A percentile compares a stretch with the other conserved stretches of the same genome.
Evolutionary conservation across 2,888 invertebrate species (phyloP).

Genomic region (Troides aeacus): DNA sequence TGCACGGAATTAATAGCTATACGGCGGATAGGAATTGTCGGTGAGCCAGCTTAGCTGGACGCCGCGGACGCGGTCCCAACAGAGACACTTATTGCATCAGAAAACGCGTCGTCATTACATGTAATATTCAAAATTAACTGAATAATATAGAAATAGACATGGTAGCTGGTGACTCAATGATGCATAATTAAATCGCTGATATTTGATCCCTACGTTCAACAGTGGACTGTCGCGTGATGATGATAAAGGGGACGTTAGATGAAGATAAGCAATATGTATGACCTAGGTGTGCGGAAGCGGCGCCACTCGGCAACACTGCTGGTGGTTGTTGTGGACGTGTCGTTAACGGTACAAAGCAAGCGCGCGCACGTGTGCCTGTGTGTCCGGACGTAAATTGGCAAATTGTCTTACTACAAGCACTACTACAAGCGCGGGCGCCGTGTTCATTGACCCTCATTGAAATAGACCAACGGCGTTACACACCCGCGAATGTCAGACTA

Average conservation of each 20-base stretch:
- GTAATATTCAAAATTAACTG: too few species aligned
- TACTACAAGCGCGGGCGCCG: slow-evolving; percentile 37
- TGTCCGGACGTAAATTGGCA: slow-evolving; percentile 45
- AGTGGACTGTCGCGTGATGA: neutral
- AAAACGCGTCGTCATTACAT: too few species aligned
- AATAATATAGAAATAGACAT: too few species aligned
- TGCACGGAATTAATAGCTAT: neutral
- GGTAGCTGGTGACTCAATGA: too few species aligned
- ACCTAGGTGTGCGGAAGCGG: neutral
- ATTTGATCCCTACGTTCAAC: too few species aligned
- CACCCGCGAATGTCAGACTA: slow-evolving; percentile 12
- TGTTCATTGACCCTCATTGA: slow-evolving; percentile 45
- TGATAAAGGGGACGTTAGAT: neutral
- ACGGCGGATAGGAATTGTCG: slow-evolving; percentile 6
- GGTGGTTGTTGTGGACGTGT: slow-evolving; percentile 11
- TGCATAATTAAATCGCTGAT: too few species aligned
- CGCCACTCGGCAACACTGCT: neutral
- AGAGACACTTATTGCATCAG: too few species aligned
- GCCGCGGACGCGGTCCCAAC: too few species aligned
- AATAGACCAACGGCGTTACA: slow-evolving; percentile 36
- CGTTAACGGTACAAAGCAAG: slow-evolving; percentile 16
- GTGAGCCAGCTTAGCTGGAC: too few species aligned
- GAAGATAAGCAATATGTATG: neutral
- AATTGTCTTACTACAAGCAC: slow-evolving; percentile 49
- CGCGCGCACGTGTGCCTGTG: slow-evolving; percentile 14